Evolutionary conservation across 1,140 invertebrate genomes (phyloP), one percentile per base, ranked within the genome.

Genomic region (Apis laboriosa): DNA sequence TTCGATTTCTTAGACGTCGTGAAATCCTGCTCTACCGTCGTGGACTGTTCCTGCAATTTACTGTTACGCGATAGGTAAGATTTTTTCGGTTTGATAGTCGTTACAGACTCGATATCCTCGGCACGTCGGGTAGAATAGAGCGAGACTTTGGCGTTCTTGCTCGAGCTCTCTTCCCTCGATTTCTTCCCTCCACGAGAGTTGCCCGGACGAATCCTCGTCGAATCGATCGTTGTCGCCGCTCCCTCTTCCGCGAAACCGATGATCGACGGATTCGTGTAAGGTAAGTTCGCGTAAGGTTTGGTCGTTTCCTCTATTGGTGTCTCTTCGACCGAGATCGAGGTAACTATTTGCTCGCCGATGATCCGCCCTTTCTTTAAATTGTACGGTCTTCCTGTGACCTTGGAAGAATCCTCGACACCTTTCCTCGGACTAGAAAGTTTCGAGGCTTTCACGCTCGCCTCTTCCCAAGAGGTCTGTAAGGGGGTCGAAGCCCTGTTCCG

Each of bases 121-220:
- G 11, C 12, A 12, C 34, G 43, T 19, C 15, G 72, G 17, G n/a
- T 55, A 3, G 49, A 53, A 1, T 72, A 21, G 1, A 72, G n/a
- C 9, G 70, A 55, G 19, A 55, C 49, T 11, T 75, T 75, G 34
- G 21, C 19, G 28, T 74, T 56, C 66, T 67, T 76, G 17, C 66
- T 21, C 19, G 60, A 81, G 2, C 15, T 53, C 49, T 90, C 87
- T 51, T 87, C 86, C 1, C 76, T 84, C 53, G 81, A 72, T 8
- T 85, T 85, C 55, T 85, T 76, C 24, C 72, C 63, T 7, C 13
- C 84, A 63, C 15, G 78, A 51, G 9, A 1, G 67, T 61, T 4
- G 66, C 80, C 0, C 72, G 86, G 15, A 68, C 84, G 89, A 53
- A 90, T 77, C 71, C 74, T 89, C 0, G 58, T 74, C 1, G 79